Conservation (phyloP, 2,888 invertebrate species). For the Schizotus pectinicornis region DNA sequence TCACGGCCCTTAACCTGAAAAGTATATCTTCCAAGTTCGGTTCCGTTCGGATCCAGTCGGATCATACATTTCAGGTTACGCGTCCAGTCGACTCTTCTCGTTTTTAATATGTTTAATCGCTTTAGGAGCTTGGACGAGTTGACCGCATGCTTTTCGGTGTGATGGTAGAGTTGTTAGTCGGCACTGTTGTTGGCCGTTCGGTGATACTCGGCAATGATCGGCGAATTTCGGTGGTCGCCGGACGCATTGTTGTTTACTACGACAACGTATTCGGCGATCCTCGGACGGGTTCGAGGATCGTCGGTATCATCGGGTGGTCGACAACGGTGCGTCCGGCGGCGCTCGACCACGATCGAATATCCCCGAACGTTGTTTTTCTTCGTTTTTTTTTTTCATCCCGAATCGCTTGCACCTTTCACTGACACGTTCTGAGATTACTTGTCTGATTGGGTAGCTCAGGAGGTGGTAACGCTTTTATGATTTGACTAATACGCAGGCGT, state of each 20-base stretch:
- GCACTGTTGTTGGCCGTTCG: not conserved
- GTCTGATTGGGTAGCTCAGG: constrained; percentile 48
- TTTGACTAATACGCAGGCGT: constrained; percentile 5
- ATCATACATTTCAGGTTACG: constrained; percentile 9
- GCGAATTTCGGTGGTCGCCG: not conserved
- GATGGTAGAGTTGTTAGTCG: constrained; percentile 25
- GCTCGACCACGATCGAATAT: not conserved
- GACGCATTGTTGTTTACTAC: too few relatives aligned
- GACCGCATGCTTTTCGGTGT: constrained; percentile 35
- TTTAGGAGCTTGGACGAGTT: constrained; percentile 18
- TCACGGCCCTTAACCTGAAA: constrained; percentile 12
- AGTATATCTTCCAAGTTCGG: not conserved
- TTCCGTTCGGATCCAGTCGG: too few relatives aligned
- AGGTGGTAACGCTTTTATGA: constrained; percentile 23
- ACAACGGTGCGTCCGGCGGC: too few relatives aligned
- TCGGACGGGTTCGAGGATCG: too few relatives aligned
- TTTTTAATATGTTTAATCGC: constrained; percentile 8
- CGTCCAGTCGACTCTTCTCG: not conserved
- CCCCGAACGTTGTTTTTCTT: not conserved
- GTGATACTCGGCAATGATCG: not conserved
- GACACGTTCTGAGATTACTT: constrained; percentile 45
- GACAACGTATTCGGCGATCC: too few relatives aligned
- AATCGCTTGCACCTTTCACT: constrained; percentile 38
- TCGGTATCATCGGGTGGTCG: too few relatives aligned
- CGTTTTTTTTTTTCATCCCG: constrained; percentile 9